Evolutionary conservation across 2,797 vertebrate species (phyloP).

Genomic region (Halcyon leucocephala): DNA sequence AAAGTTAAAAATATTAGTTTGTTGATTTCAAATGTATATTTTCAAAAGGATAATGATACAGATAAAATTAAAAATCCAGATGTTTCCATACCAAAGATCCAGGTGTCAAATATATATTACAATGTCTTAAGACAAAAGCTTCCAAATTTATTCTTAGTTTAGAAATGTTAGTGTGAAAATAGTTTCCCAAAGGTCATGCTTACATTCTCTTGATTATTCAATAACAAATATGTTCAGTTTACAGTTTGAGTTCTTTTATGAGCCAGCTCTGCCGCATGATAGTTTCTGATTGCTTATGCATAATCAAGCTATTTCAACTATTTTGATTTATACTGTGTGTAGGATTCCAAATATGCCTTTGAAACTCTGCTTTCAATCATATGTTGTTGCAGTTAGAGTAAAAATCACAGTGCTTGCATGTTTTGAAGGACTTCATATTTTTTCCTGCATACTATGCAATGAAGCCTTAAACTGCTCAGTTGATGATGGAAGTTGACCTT

Average conservation of each 20-base stretch:
- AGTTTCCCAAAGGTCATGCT: neutral
- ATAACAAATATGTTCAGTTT: neutral
- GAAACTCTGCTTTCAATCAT: neutral
- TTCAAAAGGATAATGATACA: neutral
- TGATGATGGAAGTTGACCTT: neutral
- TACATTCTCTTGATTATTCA: neutral
- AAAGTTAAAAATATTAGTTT: neutral
- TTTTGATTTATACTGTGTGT: neutral
- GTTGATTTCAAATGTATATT: neutral
- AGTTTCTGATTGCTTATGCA: neutral
- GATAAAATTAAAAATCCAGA: neutral
- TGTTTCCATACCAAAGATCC: neutral
- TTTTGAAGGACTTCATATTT: neutral
- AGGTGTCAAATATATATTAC: neutral
- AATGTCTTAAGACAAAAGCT: neutral
- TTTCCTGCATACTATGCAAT: neutral
- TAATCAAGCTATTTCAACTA: neutral
- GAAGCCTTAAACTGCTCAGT: neutral
- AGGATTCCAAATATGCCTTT: neutral
- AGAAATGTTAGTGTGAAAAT: neutral
- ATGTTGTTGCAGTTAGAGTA: neutral
- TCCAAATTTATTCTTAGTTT: neutral
- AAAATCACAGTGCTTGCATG: neutral
- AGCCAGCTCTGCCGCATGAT: neutral
- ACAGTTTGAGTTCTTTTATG: neutral